Evolutionary conservation across 2,113 vertebrate genomes (phyloP).

Genomic region (Todiramphus chloris): DNA sequence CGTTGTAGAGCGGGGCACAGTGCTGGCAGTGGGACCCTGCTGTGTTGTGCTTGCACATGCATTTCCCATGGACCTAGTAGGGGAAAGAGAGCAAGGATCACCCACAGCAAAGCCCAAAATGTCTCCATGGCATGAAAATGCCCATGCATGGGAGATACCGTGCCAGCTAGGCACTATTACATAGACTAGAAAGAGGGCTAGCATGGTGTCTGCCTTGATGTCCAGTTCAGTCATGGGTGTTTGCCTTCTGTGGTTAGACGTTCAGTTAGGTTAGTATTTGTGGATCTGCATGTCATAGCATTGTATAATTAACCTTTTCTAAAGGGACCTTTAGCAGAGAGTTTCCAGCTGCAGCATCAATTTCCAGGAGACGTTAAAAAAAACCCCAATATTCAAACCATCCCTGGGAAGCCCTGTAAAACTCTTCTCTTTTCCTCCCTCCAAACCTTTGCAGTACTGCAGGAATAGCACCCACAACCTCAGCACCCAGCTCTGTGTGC

Average conservation of each 20-base stretch:
- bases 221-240: not conserved
- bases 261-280: not conserved
- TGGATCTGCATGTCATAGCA: not conserved
- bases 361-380: not conserved
- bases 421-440: not conserved
- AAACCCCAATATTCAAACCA: not conserved
- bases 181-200: not conserved
- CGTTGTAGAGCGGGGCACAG: conserved; percentile 89
- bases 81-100: conserved; percentile 29
- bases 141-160: not conserved
- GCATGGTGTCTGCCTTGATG: not conserved
- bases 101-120: not conserved
- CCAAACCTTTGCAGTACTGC: not conserved
- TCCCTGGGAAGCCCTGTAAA: not conserved
- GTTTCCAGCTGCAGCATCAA: not conserved
- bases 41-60: conserved; percentile 96
- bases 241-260: not conserved
- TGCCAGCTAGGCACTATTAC: not conserved
- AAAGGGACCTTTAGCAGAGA: not conserved
- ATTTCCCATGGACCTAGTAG: conserved; percentile 91
- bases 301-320: not conserved
- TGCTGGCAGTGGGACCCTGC: conserved; percentile 90
- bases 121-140: not conserved
- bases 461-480: not conserved
- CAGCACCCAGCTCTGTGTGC: not conserved